Base-by-base conservation (phyloP, 2,797 vertebrate species). In the Echiichthys vipera region DNA sequence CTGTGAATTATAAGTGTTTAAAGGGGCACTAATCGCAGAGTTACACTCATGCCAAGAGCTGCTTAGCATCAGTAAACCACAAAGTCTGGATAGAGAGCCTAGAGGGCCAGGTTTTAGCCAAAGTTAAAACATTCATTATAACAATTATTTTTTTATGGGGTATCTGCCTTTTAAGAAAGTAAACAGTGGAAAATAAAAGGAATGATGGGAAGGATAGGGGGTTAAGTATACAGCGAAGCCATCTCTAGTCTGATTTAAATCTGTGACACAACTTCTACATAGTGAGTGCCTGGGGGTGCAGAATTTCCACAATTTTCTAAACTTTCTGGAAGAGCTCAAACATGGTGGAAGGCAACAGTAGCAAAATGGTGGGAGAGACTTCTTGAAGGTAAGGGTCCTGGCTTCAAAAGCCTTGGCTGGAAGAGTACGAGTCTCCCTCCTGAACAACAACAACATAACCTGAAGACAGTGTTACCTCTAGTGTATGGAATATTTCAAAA, bases 1-100 rank as follows among this genome's bases (percentile, higher is more conserved):
- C 90, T 90, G 89, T 92, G 90, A 93, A 93, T 92, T 85, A 88
- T 89, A 89, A 92, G 91, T 93, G 90, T 91, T 92, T 92, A 89
- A 93, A 91, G 78, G 80, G 77, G 90, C 81, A 92, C 87, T 91
- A 90, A 90, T 91, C 83, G 58, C 62, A 80, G 66, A 78, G 81
- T 85, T 74, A 89, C 80, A 69, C 74, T 81, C 74, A 77, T 75
- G 86, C 88, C 91, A 92, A 89, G 87, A 90, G 85, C 86, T 91
- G 87, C 85, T 92, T 87, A 89, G 89, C 82, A 88, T 89, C 88
- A 89, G 81, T 84, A 79, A 74, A 88, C 85, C 89, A 79, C 91
- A 89, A 59, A 65, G 83, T 80, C 84, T 89, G 85, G 65, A 71
- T 25, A 36, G 69, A 85, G 58, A 77, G 70, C 72, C 81, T 49